A percentile compares a stretch with the other conserved stretches of the same genome.
phyloP scores from a whole-genome alignment of 2,113 vertebrate genomes.

The Platycercus adscitus region DNA sequence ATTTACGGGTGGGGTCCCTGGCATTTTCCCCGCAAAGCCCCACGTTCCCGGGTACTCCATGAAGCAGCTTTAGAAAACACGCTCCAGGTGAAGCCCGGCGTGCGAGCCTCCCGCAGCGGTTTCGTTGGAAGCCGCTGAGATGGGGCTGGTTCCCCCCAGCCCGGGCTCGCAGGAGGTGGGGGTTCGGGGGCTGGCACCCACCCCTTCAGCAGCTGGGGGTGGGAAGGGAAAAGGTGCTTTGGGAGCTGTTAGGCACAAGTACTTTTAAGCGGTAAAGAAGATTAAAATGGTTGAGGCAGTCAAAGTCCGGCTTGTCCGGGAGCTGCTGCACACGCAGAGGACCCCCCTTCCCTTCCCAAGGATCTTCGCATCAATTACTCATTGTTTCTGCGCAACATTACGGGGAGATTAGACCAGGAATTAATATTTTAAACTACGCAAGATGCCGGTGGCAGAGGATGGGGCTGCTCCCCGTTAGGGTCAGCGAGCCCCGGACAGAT shows the following conservation, averaged over 20 bases:
- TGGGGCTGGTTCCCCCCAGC: background rate
- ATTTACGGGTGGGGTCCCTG: background rate
- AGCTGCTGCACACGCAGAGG: background rate
- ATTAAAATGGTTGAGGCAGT: background rate
- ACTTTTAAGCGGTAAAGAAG: background rate
- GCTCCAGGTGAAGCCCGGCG: background rate
- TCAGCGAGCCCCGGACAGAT: background rate
- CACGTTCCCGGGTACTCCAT: background rate
- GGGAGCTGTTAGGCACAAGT: background rate
- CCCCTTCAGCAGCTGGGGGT: background rate
- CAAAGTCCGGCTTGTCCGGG: background rate
- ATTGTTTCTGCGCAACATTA: slow-evolving; percentile 12
- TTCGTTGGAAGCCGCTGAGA: background rate
- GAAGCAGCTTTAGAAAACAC: background rate
- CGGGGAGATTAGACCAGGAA: background rate
- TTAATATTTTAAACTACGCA: background rate
- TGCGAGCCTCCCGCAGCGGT: background rate
- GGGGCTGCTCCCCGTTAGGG: background rate
- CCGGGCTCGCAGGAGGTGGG: background rate
- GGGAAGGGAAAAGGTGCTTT: background rate
- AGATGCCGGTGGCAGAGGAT: background rate
- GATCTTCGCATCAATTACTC: slow-evolving; percentile 21
- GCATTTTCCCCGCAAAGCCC: background rate
- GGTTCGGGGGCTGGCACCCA: background rate
- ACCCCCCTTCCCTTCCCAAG: background rate